phyloP scores from a whole-genome alignment of 2,797 vertebrate genomes.

The Brachyalestes nurse region DNA sequence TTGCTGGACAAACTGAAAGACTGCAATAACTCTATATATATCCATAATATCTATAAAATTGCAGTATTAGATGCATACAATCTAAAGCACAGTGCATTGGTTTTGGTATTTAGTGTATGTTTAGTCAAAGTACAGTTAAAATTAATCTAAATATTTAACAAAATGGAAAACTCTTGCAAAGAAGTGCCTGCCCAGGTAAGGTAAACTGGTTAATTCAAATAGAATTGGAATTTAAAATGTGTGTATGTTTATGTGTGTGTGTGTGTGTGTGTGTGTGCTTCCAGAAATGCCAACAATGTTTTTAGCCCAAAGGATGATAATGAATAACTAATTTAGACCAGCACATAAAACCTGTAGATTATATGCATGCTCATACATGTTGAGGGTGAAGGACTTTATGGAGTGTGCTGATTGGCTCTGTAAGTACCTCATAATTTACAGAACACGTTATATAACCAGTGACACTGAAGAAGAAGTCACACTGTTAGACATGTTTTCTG shows the following conservation, averaged over 20 bases:
- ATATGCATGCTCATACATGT: not conserved
- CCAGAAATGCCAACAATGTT: not conserved
- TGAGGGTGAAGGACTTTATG: not conserved
- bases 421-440: slow-evolving; percentile 4
- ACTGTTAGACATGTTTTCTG: slow-evolving; percentile 11
- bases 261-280: too few relatives aligned
- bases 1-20: not conserved
- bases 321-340: not conserved
- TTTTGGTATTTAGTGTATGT: not conserved
- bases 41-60: too few relatives aligned
- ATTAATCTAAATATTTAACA: too few relatives aligned
- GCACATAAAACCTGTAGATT: not conserved
- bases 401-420: not conserved
- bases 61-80: too few relatives aligned
- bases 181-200: too few relatives aligned
- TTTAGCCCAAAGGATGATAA: not conserved
- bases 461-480: not conserved
- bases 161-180: too few relatives aligned
- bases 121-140: too few relatives aligned
- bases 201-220: too few relatives aligned
- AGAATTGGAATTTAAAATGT: not conserved
- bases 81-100: not conserved
- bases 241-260: too few relatives aligned
- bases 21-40: not conserved
- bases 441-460: slow-evolving; percentile 18